Evolutionary conservation across 1,140 invertebrate species (phyloP).

Genomic region (Berghia stephanieae): DNA sequence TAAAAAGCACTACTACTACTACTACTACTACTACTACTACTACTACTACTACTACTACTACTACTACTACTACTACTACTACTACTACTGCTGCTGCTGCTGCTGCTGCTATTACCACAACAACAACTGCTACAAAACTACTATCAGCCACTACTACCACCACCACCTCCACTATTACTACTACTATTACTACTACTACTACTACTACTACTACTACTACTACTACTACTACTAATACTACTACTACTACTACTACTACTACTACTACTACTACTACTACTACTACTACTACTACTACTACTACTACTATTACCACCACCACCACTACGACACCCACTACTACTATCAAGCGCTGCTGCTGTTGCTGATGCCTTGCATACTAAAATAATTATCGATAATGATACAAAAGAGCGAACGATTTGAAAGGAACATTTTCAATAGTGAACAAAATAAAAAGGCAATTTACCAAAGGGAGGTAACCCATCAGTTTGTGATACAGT

Average conservation of each 20-base stretch:
- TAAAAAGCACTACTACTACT: conserved; percentile 7
- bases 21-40: conserved; percentile 7
- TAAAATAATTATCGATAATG: no score
- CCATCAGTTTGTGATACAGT: no score
- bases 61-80: background rate
- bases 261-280: background rate
- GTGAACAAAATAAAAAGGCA: no score
- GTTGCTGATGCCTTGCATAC: background rate
- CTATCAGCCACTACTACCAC: background rate
- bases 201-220: conserved; percentile 7
- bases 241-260: background rate
- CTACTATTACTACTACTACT: conserved; percentile 4
- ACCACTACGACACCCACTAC: background rate
- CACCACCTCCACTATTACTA: background rate
- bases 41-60: conserved; percentile 1
- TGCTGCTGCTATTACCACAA: background rate
- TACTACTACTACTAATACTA: background rate
- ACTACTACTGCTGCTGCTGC: background rate
- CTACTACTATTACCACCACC: conserved; percentile 3
- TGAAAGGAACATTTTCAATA: no score
- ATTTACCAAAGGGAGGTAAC: no score
- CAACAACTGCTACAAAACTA: background rate
- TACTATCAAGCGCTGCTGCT: background rate
- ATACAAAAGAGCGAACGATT: no score
- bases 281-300: conserved; percentile 8